Base-by-base conservation (phyloP, 2,888 invertebrate species). In the Leptothorax acervorum region DNA sequence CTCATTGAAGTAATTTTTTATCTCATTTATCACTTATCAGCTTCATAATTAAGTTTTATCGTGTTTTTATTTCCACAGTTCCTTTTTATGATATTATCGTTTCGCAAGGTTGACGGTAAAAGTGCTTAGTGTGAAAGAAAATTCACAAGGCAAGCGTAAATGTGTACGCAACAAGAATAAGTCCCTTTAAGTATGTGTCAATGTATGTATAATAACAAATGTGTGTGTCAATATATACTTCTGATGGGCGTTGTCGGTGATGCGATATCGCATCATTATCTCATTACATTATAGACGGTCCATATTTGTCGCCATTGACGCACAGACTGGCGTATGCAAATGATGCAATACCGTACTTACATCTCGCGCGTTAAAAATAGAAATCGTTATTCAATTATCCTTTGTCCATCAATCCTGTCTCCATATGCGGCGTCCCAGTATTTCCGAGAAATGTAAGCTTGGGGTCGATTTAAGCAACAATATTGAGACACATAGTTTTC, bases 181-280 rank as follows among this genome's bases (percentile, higher is more conserved):
- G 9, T 28, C 12, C 1, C 9, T 45, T 1, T 35, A 35, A 5
- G 23, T 35, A 11, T 45, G 15, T 68, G 15, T 4, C 39, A 53
- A 31, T 60, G n/a, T 60, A 68, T 45, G 71, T 79, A 51, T 79
- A 51, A 71, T 28, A 39, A 71, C 39, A 60, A 79, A 79, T 79
- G 48, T 79, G 60, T 60, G 48, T 79, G 60, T 60, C 71, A 71
- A 71, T 48, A 60, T 35, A 60, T 57, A 31, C n/a, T 42, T 51
- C 4, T 60, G 82, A 82, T 82, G 82, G 82, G 82, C 79, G 82
- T 82, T 63, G 63, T 82, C 82, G 53, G 42, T 53, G 65, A 63
- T 60, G 81, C 79, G 63, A 78, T 82, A 71, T 81, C 60, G 9
- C 53, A 28, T 78, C 63, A 62, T 45, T 71, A 74, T 78, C 63